Conservation (phyloP, 2,888 invertebrate genomes). For the Operophtera brumata region DNA sequence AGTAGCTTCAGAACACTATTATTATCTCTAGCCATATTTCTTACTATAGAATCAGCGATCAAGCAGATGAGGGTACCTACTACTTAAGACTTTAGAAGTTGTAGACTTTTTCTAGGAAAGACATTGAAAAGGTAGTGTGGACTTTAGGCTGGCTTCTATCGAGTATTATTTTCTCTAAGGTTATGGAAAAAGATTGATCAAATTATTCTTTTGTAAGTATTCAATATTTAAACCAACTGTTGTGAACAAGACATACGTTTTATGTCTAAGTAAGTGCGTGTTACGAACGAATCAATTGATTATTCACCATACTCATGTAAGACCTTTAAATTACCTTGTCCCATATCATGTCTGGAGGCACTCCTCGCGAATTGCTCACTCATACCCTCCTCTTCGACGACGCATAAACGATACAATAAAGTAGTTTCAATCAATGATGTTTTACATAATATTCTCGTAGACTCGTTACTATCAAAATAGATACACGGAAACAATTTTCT, state of each 20-base stretch:
- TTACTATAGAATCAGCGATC: too few species aligned
- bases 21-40: too few species aligned
- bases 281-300: neutral
- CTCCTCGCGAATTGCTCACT: neutral
- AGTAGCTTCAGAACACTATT: neutral
- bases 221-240: neutral
- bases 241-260: neutral
- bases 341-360: constrained; percentile 1
- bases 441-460: neutral
- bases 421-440: constrained; percentile 17
- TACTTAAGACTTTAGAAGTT: too few species aligned
- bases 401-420: constrained; percentile 19
- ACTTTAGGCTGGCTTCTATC: too few species aligned
- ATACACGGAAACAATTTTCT: too few species aligned
- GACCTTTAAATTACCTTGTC: neutral
- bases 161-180: too few species aligned
- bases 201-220: too few species aligned
- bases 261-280: neutral
- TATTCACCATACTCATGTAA: neutral
- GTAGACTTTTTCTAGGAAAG: too few species aligned
- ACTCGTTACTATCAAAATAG: neutral
- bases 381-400: neutral
- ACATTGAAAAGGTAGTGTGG: too few species aligned
- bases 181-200: too few species aligned
- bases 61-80: too few species aligned